phyloP scores from a whole-genome alignment of 2,888 invertebrate species.

The Synanthedon myopaeformis region DNA sequence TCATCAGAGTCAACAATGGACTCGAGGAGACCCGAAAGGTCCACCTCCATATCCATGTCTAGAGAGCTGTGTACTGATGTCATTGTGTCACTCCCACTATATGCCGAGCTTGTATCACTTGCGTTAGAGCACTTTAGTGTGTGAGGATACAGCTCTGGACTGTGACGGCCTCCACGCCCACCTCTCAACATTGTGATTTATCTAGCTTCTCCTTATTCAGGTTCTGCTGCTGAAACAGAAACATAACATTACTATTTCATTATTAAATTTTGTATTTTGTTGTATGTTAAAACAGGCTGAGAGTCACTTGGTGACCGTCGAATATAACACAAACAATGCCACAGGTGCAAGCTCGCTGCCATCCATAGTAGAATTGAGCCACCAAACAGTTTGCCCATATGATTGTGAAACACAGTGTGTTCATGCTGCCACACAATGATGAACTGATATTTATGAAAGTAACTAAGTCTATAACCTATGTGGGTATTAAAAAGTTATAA shows the following conservation, averaged over 20 bases:
- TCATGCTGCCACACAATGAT: too few relatives aligned
- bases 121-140: slow-evolving; percentile 82
- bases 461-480: too few relatives aligned
- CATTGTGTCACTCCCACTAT: slow-evolving; percentile 97
- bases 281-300: too few relatives aligned
- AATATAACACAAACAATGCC: too few relatives aligned
- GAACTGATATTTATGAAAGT: too few relatives aligned
- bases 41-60: slow-evolving; percentile 84
- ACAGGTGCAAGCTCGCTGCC: too few relatives aligned
- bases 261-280: not conserved
- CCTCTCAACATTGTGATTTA: slow-evolving; percentile 70
- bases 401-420: too few relatives aligned
- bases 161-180: slow-evolving; percentile 70
- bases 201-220: slow-evolving; percentile 37
- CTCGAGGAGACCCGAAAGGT: slow-evolving; percentile 93
- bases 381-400: too few relatives aligned
- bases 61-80: slow-evolving; percentile 90
- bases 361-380: too few relatives aligned
- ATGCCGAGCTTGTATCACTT: slow-evolving; percentile 95
- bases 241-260: not conserved
- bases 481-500: too few relatives aligned
- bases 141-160: slow-evolving; percentile 87
- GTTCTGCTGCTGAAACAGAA: slow-evolving; percentile 49
- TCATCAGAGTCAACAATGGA: slow-evolving; percentile 97
- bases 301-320: too few relatives aligned